Base-by-base conservation (phyloP, 2,113 vertebrate species). In the Neodon shergylaensis region DNA sequence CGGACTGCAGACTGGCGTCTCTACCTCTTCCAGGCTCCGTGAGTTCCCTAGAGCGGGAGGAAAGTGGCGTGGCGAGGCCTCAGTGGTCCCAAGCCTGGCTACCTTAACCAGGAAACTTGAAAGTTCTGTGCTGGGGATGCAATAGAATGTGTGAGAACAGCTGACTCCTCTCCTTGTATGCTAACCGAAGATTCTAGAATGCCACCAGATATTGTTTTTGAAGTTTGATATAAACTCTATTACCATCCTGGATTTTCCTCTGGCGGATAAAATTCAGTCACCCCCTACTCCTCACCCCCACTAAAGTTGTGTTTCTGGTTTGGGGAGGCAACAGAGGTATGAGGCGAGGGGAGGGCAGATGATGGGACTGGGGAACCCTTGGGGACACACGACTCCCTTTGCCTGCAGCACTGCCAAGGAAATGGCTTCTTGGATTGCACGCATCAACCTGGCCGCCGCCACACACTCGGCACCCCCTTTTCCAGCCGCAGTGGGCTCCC, bases 21-120 rank as follows among this genome's bases (percentile, higher is more conserved):
- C 94, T 99, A 99, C 97, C 99, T 99, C n/a, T 99, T 99, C 88
- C 99, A 99, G 97, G 99, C 99, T 10, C 97, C 98, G 99, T 99
- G 96, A 99, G 99, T 58, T 99, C 22, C 39, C 24, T 0, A 10
- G 61, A 26, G 36, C 2, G 3, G 44, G 39, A 5, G n/a, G 61
- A 1, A 5, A 49, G 61, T 9, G 8, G 70, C 49, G 61, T 9
- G 8, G 70, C 49, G 9, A 47, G 61, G 22, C 33, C 11, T 85
- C n/a, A 24, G 49, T 44, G 33, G 33, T 33, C 68, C n/a, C 70
- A 2, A 70, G n/a, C 79, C 49, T 76, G 21, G 58, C 70, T 47
- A 0, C 31, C 44, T 42, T 76, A 65, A 65, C 42, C 58, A 52
- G 28, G 28, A 93, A 44, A 66, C 33, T 47, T 12, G 49, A 8